Base-by-base conservation (phyloP, 1,140 invertebrate species). In the Eumeta japonica region DNA sequence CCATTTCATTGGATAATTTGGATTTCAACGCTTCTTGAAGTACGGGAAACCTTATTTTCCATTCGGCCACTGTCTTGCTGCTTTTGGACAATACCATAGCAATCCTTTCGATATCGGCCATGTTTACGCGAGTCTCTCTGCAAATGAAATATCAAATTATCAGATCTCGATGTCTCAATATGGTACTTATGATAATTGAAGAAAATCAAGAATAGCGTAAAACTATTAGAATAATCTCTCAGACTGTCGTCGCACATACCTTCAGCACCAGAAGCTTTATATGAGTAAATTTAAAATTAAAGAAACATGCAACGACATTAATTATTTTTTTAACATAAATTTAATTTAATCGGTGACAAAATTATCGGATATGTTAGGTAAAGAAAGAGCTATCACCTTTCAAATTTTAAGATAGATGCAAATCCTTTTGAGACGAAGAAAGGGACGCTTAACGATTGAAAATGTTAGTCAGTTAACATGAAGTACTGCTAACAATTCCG, bases 71-170 rank as follows among this genome's bases (percentile, higher is more conserved):
- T 18, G 91, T 93, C 84, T 96, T 94, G 71, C 90, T 90, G 54
- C 55, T 76, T 53, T 75, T 75, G 0, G 73, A 77, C 11, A 98
- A 77, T 38, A 95, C 83, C 45, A 97, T 78, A 11, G 94, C 94
- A 84, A 98, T 96, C 51, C 90, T 90, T 64, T 98, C 95, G 2
- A 98, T 94, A 62, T 97, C 94, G 0, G 87, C 85, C 89, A 96
- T 94, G 61, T 96, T 97, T 9, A 98, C 94, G 20, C 93, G 82
- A 29, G 92, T 95, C 62, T 94, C 89, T 37, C 75, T 76, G 50
- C 7, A 56, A 55, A 28, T 10, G 16, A 9, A 4, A 10, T 31
- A 37, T 13, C 12, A 35, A 28, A 16, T 16, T 20, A 33, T 16
- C 2, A 39, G 18, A 15, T n/a, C n/a, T n/a, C n/a, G n/a, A n/a